Percentiles rank a stretch among this genome's conserved stretches.
Conservation (phyloP, 1,140 invertebrate species). For the Ditylenchus dipsaci region DNA sequence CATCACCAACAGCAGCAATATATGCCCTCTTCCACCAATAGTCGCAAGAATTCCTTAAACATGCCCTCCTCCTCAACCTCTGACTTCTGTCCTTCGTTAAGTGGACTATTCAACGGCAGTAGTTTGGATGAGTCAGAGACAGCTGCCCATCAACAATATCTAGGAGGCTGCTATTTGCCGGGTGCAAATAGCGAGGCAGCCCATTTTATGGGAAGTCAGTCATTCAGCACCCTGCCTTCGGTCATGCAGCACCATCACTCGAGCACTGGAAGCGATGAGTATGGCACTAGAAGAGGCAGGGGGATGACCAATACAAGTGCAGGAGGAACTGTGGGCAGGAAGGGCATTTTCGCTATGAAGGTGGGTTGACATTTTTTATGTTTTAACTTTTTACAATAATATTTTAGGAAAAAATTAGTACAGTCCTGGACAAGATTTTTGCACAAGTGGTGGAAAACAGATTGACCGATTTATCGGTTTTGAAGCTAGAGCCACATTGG, state of each 20-base stretch:
- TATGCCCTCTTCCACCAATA: background rate
- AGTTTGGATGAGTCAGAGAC: background rate
- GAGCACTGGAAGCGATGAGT: conserved; percentile 20
- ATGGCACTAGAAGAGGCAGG: conserved; percentile 10
- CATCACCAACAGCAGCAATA: too few species aligned
- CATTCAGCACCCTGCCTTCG: conserved; percentile 1
- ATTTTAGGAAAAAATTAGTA: conserved; percentile 29
- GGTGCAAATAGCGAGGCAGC: background rate
- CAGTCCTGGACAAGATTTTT: conserved; percentile 32
- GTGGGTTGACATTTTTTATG: background rate
- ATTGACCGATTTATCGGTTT: conserved; percentile 6
- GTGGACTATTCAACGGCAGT: background rate
- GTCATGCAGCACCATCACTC: conserved; percentile 7
- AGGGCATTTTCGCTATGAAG: conserved; percentile 26
- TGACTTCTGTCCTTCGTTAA: background rate
- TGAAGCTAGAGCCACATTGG: conserved; percentile 30
- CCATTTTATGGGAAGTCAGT: background rate
- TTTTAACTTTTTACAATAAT: background rate
- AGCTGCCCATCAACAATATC: background rate
- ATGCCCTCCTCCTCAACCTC: background rate
- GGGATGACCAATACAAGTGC: background rate
- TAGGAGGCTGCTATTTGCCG: background rate
- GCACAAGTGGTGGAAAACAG: conserved; percentile 15
- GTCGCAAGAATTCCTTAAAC: conserved; percentile 1
- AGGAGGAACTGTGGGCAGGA: conserved; percentile 21